Percentiles rank a stretch among this genome's conserved stretches.
Conservation (phyloP, 2,888 invertebrate genomes). For the Cremastinae sp. region DNA sequence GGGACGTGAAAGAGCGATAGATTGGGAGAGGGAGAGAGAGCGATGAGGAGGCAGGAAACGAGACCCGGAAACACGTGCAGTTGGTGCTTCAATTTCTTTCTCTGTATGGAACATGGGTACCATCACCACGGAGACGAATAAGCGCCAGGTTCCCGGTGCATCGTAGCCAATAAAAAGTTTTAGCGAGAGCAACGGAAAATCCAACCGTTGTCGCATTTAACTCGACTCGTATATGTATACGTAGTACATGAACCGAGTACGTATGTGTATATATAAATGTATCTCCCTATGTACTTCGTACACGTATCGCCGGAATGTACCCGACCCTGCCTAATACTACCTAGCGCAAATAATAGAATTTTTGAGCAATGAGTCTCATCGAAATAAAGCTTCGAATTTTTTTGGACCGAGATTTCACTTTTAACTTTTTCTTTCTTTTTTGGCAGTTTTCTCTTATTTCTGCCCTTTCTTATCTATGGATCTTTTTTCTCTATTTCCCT, state of each 20-base stretch:
- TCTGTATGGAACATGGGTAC: slow-evolving; percentile 13
- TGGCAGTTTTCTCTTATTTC: no score
- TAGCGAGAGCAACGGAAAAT: slow-evolving; percentile 52
- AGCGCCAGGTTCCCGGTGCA: slow-evolving; percentile 43
- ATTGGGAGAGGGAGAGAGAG: slow-evolving; percentile 38
- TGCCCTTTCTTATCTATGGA: no score
- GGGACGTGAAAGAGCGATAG: no score
- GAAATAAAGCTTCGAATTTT: slow-evolving; percentile 25
- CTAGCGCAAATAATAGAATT: slow-evolving; percentile 37
- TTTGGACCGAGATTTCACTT: slow-evolving; percentile 20
- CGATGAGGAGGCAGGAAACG: slow-evolving; percentile 48
- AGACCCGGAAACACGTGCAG: slow-evolving; percentile 53
- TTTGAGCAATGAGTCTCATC: slow-evolving; percentile 27
- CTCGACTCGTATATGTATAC: slow-evolving; percentile 20
- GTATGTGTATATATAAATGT: slow-evolving; percentile 1
- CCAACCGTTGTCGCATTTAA: slow-evolving; percentile 42
- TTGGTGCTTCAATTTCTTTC: slow-evolving; percentile 30
- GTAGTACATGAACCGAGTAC: no score
- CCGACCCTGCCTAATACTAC: slow-evolving; percentile 27
- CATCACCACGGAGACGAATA: slow-evolving; percentile 30
- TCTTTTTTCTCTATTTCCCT: background rate
- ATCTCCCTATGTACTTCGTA: background rate
- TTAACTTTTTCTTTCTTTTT: no score
- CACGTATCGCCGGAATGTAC: no score
- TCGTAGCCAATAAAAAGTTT: slow-evolving; percentile 55